Evolutionary conservation across 2,888 invertebrate genomes (phyloP).

Genomic region (Adineta ricciae): DNA sequence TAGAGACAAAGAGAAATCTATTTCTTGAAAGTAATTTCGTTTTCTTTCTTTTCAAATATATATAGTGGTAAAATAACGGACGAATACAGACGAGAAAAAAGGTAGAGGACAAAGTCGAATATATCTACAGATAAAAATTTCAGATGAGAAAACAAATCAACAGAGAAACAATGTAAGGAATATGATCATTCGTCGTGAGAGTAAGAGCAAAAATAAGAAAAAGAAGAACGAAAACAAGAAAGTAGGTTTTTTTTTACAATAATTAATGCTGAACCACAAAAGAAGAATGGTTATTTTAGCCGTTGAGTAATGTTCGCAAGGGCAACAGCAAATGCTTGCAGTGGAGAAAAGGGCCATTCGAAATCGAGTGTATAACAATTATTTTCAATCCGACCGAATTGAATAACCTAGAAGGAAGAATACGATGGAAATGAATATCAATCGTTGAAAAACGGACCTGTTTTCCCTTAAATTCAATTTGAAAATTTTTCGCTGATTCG

Average conservation of each 20-base stretch:
- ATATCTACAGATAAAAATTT: not conserved
- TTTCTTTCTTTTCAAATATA: not conserved
- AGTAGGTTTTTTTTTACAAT: constrained; percentile 35
- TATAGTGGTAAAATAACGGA: not conserved
- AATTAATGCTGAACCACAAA: constrained; percentile 24
- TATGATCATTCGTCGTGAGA: not conserved
- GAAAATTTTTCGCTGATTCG: constrained; percentile 98
- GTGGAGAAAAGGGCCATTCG: constrained; percentile 92
- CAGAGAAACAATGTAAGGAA: not conserved
- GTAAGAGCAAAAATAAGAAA: constrained; percentile 20
- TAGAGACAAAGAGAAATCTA: not conserved
- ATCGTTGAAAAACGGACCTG: constrained; percentile 64
- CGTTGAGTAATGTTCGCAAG: constrained; percentile 89
- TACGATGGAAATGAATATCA: too few relatives aligned
- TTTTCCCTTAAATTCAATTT: constrained; percentile 88
- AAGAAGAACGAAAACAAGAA: constrained; percentile 36
- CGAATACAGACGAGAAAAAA: not conserved
- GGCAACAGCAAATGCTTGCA: constrained; percentile 95
- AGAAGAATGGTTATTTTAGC: constrained; percentile 60
- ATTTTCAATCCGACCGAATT: constrained; percentile 94
- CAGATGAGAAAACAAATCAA: not conserved
- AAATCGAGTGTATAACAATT: constrained; percentile 97
- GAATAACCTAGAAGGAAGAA: constrained; percentile 71
- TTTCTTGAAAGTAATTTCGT: not conserved
- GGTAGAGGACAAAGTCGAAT: not conserved